phyloP scores from a whole-genome alignment of 2,113 vertebrate species.

The Eupsittula cactorum region DNA sequence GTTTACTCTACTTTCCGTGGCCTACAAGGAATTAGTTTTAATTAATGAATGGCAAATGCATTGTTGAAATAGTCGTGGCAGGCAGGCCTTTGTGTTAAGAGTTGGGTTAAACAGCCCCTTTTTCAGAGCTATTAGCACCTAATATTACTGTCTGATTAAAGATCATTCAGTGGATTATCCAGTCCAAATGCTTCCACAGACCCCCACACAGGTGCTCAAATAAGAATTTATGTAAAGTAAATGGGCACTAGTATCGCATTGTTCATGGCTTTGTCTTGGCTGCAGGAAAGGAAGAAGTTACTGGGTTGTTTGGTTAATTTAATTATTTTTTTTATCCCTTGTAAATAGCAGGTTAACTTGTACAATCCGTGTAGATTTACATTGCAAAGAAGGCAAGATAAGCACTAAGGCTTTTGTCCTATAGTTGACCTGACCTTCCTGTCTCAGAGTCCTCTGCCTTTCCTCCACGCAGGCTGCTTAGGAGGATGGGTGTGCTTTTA shows the following conservation, averaged over 20 bases:
- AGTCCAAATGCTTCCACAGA: not conserved
- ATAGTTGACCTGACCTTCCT: not conserved
- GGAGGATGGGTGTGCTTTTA: not conserved
- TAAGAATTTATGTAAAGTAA: conserved; percentile 29
- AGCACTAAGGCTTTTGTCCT: not conserved
- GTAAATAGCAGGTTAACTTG: not conserved
- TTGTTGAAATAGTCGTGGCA: conserved; percentile 41
- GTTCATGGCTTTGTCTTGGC: not conserved
- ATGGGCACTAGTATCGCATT: not conserved
- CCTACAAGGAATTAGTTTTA: conserved; percentile 58
- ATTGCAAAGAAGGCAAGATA: not conserved
- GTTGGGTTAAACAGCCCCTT: conserved; percentile 33
- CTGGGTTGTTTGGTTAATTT: not conserved
- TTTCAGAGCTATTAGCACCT: conserved; percentile 53
- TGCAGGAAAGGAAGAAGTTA: not conserved
- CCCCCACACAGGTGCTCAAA: conserved; percentile 37
- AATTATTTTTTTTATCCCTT: not conserved
- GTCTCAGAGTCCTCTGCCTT: not conserved
- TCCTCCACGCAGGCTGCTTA: not conserved
- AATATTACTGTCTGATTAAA: conserved; percentile 59
- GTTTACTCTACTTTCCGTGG: conserved; percentile 7
- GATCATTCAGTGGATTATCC: conserved; percentile 29
- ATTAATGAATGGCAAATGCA: conserved; percentile 36
- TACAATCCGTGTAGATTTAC: not conserved
- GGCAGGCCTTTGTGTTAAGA: conserved; percentile 34